Base-by-base conservation (phyloP, 2,113 vertebrate species). In the Protobothrops flavoviridis region DNA sequence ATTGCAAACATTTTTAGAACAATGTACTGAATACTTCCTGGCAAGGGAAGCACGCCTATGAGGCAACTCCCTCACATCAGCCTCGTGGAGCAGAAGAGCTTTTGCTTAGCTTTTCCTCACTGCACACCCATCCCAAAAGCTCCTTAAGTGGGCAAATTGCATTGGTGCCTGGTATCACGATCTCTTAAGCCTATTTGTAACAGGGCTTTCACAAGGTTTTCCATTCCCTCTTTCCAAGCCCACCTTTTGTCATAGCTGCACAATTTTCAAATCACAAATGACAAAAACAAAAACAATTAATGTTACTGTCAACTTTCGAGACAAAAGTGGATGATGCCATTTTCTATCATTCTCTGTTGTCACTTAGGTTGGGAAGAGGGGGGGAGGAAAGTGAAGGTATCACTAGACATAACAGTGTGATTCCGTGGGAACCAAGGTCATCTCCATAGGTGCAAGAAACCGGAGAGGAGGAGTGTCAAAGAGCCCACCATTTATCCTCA, bases 21-120 rank as follows among this genome's bases (percentile, higher is more conserved):
- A 89, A 17, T 23, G 48, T 11, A 52, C 9, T 39, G 93, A 94
- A 85, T 92, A 61, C 24, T 94, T 95, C 91, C 17, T 90, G 94
- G 91, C 91, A 95, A 94, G 90, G 89, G 74, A 92, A 90, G 56
- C 0, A 26, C 0, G n/a, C 39, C 13, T 8, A 48, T 0, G 6
- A 87, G 64, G 53, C 43, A 91, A 21, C 39, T 92, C 43, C 92
- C 23, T 52, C 90, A 48, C 23, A 50, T 4, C 23, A 45, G 57
- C 56, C 29, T 3, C 33, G 59, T 3, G 21, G 56, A 50, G 45
- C 48, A 92, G 91, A 85, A 53, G 1, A 43, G 52, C 43, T 0
- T 1, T 21, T 33, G 9, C 33, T 91, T 52, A 21, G 9, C 23
- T 29, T 33, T 52, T 9, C 33, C 23, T 1, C 29, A 4, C 4